Base-by-base conservation (phyloP, 2,797 vertebrate genomes). In the Carapus acus region DNA sequence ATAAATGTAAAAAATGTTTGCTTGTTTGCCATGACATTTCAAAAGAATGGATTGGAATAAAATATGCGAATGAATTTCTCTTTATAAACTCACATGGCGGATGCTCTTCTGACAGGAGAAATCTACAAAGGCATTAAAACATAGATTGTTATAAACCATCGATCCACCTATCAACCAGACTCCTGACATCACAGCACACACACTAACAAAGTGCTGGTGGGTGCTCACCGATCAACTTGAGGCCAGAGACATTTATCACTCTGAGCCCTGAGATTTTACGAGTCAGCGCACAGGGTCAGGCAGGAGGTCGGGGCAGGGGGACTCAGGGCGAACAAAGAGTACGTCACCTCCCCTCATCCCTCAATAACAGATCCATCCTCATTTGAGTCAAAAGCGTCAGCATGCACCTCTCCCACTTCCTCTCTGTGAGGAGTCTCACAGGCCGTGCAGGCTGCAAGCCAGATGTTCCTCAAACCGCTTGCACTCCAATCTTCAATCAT, bases 291-390 rank as follows among this genome's bases (percentile, higher is more conserved):
- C 37, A 41, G 47, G 68, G 59, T 79, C 75, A 72, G 54, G 24
- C 23, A 54, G 39, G 65, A 72, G 77, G 69, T 71, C 71, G 72
- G 63, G 46, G 55, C n/a, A n/a, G n/a, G n/a, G n/a, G n/a, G n/a
- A n/a, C n/a, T n/a, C n/a, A n/a, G n/a, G n/a, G n/a, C n/a, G n/a
- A n/a, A n/a, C n/a, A n/a, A n/a, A n/a, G 31, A 62, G 49, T 16
- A 24, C 27, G 48, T 54, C 67, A 60, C 54, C 54, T 51, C 54
- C 66, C 43, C 66, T 78, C 65, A 68, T 62, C 67, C 34, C 33
- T 60, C 58, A 71, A 54, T 72, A 76, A 65, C 64, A 65, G 31
- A 69, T 73, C 51, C 53, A 51, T 70, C 65, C 62, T 69, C 57
- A 69, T 70, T 74, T 59, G 41, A 68, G 49, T 38, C 34, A 16